Conservation (phyloP, 2,797 vertebrate genomes). For the Lithobates sylvaticus region DNA sequence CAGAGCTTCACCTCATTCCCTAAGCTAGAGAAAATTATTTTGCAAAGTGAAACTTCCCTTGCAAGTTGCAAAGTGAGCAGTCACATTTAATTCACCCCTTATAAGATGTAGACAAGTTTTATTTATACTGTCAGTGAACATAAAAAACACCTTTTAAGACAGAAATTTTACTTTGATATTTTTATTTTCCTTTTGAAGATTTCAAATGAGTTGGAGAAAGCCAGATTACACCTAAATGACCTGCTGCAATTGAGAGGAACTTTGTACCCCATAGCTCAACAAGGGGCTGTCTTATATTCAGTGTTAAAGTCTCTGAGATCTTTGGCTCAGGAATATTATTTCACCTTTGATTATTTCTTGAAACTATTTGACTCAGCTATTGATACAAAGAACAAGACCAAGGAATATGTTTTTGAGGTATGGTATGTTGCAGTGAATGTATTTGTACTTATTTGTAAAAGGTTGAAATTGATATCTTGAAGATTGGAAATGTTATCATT, state of each 20-base stretch:
- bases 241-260: slow-evolving; percentile 37
- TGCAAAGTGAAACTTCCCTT: too few relatives aligned
- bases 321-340: slow-evolving; percentile 56
- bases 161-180: not conserved
- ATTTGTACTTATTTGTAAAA: too few relatives aligned
- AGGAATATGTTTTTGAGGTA: slow-evolving; percentile 21
- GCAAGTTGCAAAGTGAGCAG: too few relatives aligned
- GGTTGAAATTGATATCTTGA: too few relatives aligned
- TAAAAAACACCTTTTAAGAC: too few relatives aligned
- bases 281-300: slow-evolving; percentile 42
- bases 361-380: slow-evolving; percentile 36
- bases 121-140: too few relatives aligned
- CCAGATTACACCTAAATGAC: not conserved
- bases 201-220: slow-evolving; percentile 22
- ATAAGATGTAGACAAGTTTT: too few relatives aligned
- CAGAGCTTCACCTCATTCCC: too few relatives aligned
- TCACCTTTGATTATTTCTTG: slow-evolving; percentile 47
- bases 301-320: slow-evolving; percentile 39
- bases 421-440: not conserved
- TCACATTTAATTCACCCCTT: too few relatives aligned
- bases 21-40: too few relatives aligned
- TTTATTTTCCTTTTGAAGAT: slow-evolving; percentile 30
- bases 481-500: too few relatives aligned
- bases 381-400: not conserved
- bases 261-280: slow-evolving; percentile 52